A percentile compares a stretch with the other conserved stretches of the same genome.
Evolutionary conservation across 2,113 vertebrate genomes (phyloP).

Genomic region (Sinocyclocheilus anophthalmus): DNA sequence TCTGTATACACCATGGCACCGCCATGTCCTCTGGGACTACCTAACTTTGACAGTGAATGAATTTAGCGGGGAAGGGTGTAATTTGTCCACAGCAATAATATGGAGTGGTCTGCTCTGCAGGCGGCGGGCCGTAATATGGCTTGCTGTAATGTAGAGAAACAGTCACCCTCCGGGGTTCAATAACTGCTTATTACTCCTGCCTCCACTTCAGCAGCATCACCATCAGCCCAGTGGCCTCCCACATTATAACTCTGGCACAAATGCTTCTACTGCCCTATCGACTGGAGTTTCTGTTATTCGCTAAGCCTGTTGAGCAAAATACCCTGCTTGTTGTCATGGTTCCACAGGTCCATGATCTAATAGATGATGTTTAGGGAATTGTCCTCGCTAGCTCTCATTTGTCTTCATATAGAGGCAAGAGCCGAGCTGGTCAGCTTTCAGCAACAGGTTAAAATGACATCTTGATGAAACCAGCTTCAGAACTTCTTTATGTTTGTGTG

Average conservation of each 20-base stretch:
- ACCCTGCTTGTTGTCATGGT: conserved; percentile 29
- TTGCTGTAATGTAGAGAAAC: conserved; percentile 50
- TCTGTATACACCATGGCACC: neutral
- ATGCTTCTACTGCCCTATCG: neutral
- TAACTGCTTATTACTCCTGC: conserved; percentile 70
- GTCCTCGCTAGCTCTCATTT: conserved; percentile 48
- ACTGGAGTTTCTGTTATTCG: conserved; percentile 27
- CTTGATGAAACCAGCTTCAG: conserved; percentile 6
- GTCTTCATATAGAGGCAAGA: conserved; percentile 29
- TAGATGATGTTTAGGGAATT: conserved; percentile 54
- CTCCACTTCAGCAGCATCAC: conserved; percentile 35
- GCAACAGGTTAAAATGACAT: conserved; percentile 7
- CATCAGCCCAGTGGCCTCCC: conserved; percentile 29
- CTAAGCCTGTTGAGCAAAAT: conserved; percentile 37
- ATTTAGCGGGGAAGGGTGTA: conserved; percentile 35
- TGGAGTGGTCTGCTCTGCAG: conserved; percentile 25
- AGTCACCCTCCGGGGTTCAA: conserved; percentile 60
- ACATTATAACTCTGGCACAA: conserved; percentile 34
- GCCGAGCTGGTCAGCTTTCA: neutral
- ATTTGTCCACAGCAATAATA: conserved; percentile 44
- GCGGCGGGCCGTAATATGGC: conserved; percentile 30
- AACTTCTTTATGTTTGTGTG: neutral
- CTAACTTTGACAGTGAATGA: conserved; percentile 34
- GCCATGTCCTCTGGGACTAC: conserved; percentile 3
- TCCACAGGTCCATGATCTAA: conserved; percentile 45